phyloP scores from a whole-genome alignment of 2,797 vertebrate species.

The Sorex maritimensis region DNA sequence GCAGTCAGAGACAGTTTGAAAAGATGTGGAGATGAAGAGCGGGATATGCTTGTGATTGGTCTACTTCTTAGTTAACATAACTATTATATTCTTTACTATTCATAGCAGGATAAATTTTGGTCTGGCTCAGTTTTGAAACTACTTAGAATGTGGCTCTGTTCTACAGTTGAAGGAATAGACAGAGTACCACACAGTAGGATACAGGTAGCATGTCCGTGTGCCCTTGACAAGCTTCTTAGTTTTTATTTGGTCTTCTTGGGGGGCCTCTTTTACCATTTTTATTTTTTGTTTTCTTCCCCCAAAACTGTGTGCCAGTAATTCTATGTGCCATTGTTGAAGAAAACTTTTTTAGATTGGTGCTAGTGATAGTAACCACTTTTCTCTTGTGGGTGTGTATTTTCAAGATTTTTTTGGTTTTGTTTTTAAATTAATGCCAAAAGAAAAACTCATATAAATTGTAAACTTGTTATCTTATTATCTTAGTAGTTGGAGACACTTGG shows the following conservation, averaged over 20 bases:
- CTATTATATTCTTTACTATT: constrained; percentile 91
- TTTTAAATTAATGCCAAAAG: constrained; percentile 91
- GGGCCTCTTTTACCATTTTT: constrained; percentile 86
- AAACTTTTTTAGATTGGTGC: constrained; percentile 91
- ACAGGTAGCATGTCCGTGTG: constrained; percentile 35
- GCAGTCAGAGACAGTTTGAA: constrained; percentile 82
- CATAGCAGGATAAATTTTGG: constrained; percentile 88
- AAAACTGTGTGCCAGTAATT: constrained; percentile 90
- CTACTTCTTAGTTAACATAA: constrained; percentile 92
- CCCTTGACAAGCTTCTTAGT: constrained; percentile 44
- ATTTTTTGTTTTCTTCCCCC: constrained; percentile 80
- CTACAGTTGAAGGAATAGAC: constrained; percentile 87
- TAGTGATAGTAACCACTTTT: constrained; percentile 91
- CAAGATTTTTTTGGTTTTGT: constrained; percentile 82
- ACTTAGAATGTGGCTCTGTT: constrained; percentile 82
- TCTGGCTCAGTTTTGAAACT: constrained; percentile 87
- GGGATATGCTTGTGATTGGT: constrained; percentile 84
- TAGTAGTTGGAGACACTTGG: constrained; percentile 89
- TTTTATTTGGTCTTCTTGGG: constrained; percentile 70
- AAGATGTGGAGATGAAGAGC: constrained; percentile 79
- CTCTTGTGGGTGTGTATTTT: constrained; percentile 92
- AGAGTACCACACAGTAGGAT: constrained; percentile 67
- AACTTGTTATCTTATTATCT: constrained; percentile 90
- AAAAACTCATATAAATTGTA: constrained; percentile 91
- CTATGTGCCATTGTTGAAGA: constrained; percentile 91